Evolutionary conservation across 2,113 vertebrate genomes (phyloP).

Genomic region (Loxodonta africana): DNA sequence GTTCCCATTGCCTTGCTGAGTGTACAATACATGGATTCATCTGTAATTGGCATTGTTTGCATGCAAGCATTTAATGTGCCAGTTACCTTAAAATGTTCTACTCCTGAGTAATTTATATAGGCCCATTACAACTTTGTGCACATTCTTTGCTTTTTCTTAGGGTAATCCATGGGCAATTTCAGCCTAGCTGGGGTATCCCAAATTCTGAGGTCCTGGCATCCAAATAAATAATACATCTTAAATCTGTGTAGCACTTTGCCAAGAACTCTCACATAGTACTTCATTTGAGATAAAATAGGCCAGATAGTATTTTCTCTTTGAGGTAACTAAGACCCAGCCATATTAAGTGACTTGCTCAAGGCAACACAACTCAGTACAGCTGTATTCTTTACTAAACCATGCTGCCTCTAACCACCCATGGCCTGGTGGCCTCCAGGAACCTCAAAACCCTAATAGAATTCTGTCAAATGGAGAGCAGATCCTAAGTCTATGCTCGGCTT

Average conservation of each 20-base stretch:
- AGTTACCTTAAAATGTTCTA: conserved; percentile 50
- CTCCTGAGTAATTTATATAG: conserved; percentile 38
- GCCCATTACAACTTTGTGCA: conserved; percentile 4
- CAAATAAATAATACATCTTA: conserved; percentile 49
- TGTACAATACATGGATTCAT: conserved; percentile 28
- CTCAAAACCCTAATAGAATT: conserved; percentile 21
- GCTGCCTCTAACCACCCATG: neutral
- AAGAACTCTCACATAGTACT: conserved; percentile 30
- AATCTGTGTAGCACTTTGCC: conserved; percentile 25
- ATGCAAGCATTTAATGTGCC: conserved; percentile 67
- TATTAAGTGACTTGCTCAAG: conserved; percentile 11
- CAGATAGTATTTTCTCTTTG: conserved; percentile 51
- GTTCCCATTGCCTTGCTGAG: conserved; percentile 33
- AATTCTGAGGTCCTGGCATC: conserved; percentile 44
- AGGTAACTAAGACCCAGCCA: conserved; percentile 43
- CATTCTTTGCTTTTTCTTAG: conserved; percentile 1
- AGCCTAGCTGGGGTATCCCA: conserved; percentile 43
- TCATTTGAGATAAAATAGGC: neutral
- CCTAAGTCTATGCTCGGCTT: neutral
- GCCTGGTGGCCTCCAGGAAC: conserved; percentile 17
- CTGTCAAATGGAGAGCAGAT: conserved; percentile 26
- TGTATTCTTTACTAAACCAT: conserved; percentile 17
- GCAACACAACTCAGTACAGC: conserved; percentile 13
- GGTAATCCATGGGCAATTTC: neutral
- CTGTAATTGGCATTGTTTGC: conserved; percentile 60